Evolutionary conservation across 1,140 invertebrate genomes (phyloP).

Genomic region (Lordiphosa collinella): DNA sequence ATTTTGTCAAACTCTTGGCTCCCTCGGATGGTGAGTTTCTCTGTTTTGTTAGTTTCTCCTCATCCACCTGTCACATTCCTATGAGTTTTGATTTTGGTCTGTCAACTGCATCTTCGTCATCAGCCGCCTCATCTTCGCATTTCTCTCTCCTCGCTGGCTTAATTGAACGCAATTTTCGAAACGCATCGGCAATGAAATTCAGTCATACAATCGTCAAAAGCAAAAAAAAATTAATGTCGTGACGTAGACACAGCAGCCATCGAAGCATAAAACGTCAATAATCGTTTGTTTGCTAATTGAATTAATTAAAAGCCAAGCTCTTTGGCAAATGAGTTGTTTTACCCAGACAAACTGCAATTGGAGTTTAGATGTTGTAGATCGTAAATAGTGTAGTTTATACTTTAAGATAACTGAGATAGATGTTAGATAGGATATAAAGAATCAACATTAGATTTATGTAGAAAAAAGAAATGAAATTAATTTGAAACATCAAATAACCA

Average conservation of each 20-base stretch:
- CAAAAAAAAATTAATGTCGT: conserved; percentile 26
- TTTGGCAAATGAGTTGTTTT: conserved; percentile 1
- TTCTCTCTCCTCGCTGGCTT: not conserved
- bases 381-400: conserved; percentile 1
- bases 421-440: too few species aligned
- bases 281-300: conserved; percentile 61
- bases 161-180: conserved; percentile 55
- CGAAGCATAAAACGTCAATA: conserved; percentile 49
- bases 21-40: conserved; percentile 79
- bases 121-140: conserved; percentile 11
- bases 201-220: conserved; percentile 24
- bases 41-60: not conserved
- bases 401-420: too few species aligned
- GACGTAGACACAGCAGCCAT: conserved; percentile 23
- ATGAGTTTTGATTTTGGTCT: conserved; percentile 52
- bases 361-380: conserved; percentile 1
- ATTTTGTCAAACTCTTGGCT: conserved; percentile 90
- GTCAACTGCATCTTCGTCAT: conserved; percentile 32
- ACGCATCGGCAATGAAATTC: conserved; percentile 34
- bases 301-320: conserved; percentile 50
- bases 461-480: too few species aligned
- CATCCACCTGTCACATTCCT: conserved; percentile 6
- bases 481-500: too few species aligned
- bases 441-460: too few species aligned
- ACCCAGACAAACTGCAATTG: not conserved